phyloP scores from a whole-genome alignment of 2,888 invertebrate species.

The Sipha maydis region DNA sequence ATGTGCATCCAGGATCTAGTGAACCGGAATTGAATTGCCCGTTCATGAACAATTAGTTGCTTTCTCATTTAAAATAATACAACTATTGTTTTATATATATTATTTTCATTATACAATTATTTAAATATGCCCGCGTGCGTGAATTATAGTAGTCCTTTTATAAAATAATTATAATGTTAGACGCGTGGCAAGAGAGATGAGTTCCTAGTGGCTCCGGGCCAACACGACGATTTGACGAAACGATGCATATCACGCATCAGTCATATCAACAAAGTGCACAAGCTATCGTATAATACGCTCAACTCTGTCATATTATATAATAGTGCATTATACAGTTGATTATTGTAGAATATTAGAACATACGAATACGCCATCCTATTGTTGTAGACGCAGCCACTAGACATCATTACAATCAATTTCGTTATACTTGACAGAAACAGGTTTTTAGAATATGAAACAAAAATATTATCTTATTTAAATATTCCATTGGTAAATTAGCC shows the following conservation, averaged over 20 bases:
- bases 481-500: too few relatives aligned
- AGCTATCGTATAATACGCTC: not conserved
- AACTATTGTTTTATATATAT: constrained; percentile 13
- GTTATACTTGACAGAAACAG: too few relatives aligned
- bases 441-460: too few relatives aligned
- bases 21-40: constrained; percentile 45
- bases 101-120: constrained; percentile 13
- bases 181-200: not conserved
- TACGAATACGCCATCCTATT: too few relatives aligned
- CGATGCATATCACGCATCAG: not conserved
- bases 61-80: constrained; percentile 21
- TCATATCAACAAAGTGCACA: not conserved
- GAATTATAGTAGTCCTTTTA: not conserved
- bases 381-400: too few relatives aligned
- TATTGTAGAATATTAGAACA: too few relatives aligned
- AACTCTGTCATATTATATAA: not conserved
- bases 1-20: constrained; percentile 48
- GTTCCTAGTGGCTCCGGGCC: not conserved
- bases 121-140: not conserved
- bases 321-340: too few relatives aligned
- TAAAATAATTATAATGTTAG: not conserved
- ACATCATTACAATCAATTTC: too few relatives aligned
- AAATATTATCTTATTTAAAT: too few relatives aligned
- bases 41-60: constrained; percentile 11
- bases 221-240: not conserved